Percentiles rank a stretch among this genome's conserved stretches.
Conservation (phyloP, 2,797 vertebrate genomes). For the Hemitrygon akajei region DNA sequence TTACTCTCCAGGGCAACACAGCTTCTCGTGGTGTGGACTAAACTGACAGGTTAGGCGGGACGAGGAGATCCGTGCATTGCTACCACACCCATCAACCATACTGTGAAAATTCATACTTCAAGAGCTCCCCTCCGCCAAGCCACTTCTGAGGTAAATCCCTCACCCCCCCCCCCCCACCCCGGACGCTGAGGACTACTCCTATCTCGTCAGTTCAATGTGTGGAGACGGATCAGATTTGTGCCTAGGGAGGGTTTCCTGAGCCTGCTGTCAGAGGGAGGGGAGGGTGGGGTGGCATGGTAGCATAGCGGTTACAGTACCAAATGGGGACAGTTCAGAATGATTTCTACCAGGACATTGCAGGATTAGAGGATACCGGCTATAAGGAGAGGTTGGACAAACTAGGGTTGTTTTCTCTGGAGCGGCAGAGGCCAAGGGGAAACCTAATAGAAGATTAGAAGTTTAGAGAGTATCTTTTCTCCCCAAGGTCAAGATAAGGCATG, state of each 20-base stretch:
- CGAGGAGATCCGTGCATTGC: neutral
- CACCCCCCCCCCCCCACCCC: neutral
- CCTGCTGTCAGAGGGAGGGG: neutral
- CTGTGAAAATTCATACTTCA: neutral
- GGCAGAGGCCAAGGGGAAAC: too few species aligned
- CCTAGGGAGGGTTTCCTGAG: neutral
- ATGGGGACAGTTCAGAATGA: too few species aligned
- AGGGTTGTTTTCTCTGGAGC: too few species aligned
- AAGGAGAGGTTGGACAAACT: too few species aligned
- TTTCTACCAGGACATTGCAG: too few species aligned
- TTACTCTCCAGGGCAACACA: neutral
- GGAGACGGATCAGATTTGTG: neutral
- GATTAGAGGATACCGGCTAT: too few species aligned
- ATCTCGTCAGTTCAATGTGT: slow-evolving; percentile 21
- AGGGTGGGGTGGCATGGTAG: neutral
- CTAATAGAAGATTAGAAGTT: too few species aligned
- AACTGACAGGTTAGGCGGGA: neutral
- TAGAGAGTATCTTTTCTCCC: too few species aligned
- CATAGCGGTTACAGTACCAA: too few species aligned
- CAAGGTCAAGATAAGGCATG: too few species aligned
- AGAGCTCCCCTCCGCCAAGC: neutral
- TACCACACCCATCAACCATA: neutral
- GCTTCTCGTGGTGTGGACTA: neutral
- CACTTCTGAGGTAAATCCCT: neutral
- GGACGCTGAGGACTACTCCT: neutral